Conservation (phyloP, 2,888 invertebrate species). For the Bellardia pandia region DNA sequence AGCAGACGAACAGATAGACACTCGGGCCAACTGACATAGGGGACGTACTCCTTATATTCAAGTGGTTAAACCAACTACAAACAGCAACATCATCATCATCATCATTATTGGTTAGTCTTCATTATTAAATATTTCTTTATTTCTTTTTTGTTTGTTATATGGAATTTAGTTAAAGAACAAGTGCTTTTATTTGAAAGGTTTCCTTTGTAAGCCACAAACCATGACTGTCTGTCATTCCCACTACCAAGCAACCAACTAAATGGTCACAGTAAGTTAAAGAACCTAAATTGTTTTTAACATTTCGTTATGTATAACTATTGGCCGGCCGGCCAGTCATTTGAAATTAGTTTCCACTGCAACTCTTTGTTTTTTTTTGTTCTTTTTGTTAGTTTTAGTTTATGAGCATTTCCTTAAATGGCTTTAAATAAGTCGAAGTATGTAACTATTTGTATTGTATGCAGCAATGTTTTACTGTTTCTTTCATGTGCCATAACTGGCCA, state of each 20-base stretch:
- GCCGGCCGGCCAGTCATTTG: slow-evolving; percentile 24
- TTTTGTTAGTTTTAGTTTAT: slow-evolving; percentile 28
- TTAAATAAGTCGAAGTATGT: slow-evolving; percentile 12
- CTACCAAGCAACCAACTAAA: background rate
- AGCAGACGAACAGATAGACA: slow-evolving; percentile 16
- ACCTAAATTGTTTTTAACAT: slow-evolving; percentile 42
- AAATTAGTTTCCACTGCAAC: slow-evolving; percentile 50
- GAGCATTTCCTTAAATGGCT: slow-evolving; percentile 64
- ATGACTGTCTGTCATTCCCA: slow-evolving; percentile 29
- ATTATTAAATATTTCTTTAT: slow-evolving; percentile 39
- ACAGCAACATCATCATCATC: background rate
- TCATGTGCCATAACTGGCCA: slow-evolving; percentile 55
- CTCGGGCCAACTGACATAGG: background rate
- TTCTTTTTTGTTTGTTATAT: background rate
- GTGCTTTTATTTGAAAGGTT: slow-evolving; percentile 66
- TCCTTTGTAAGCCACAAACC: slow-evolving; percentile 67
- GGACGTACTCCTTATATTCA: background rate
- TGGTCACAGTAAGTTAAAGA: slow-evolving; percentile 38
- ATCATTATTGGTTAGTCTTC: slow-evolving; percentile 18
- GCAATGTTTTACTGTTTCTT: slow-evolving; percentile 31
- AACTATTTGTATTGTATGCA: slow-evolving; percentile 42
- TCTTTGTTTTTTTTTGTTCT: slow-evolving; percentile 24
- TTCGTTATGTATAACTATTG: slow-evolving; percentile 47
- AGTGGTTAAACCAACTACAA: slow-evolving; percentile 22
- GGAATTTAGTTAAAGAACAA: slow-evolving; percentile 57